These are phyloP conservation scores for Atta cephalotes DNA, from an alignment of 1,140 invertebrate species.

Conservation along the genomic window DNA sequence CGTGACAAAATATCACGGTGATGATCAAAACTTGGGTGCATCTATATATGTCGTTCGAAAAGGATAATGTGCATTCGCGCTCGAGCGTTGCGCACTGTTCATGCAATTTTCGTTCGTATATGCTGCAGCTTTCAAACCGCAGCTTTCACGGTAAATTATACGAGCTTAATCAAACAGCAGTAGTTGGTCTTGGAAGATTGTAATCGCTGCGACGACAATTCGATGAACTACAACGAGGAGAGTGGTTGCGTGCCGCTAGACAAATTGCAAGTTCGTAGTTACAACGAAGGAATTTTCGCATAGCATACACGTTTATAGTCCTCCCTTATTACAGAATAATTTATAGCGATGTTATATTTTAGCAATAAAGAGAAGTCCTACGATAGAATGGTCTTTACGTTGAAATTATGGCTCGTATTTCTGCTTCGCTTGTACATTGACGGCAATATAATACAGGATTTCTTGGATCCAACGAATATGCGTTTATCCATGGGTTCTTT, in stretches of 20 bases:
- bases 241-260: conserved; percentile 31
- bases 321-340: conserved; percentile 25
- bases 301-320: neutral
- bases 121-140: conserved; percentile 48
- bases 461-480: neutral
- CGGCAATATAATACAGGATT: neutral
- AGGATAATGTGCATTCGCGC: conserved; percentile 19
- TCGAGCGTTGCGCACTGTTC: neutral
- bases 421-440: neutral
- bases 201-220: conserved; percentile 51
- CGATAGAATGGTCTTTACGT: conserved; percentile 3
- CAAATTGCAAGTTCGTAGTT: conserved; percentile 43
- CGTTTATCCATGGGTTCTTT: neutral
- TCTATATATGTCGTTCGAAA: neutral
- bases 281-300: conserved; percentile 30
- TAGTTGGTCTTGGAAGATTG: conserved; percentile 18
- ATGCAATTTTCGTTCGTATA: conserved; percentile 22
- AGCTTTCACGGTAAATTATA: conserved; percentile 67
- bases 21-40: conserved; percentile 35
- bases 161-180: conserved; percentile 63
- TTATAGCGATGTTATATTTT: conserved; percentile 35
- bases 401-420: conserved; percentile 12
- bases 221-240: conserved; percentile 30
- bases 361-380: neutral
- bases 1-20: neutral